Percentiles rank a stretch among this genome's conserved stretches.
Conservation (phyloP, 2,113 vertebrate species). For the Rattus norvegicus region DNA sequence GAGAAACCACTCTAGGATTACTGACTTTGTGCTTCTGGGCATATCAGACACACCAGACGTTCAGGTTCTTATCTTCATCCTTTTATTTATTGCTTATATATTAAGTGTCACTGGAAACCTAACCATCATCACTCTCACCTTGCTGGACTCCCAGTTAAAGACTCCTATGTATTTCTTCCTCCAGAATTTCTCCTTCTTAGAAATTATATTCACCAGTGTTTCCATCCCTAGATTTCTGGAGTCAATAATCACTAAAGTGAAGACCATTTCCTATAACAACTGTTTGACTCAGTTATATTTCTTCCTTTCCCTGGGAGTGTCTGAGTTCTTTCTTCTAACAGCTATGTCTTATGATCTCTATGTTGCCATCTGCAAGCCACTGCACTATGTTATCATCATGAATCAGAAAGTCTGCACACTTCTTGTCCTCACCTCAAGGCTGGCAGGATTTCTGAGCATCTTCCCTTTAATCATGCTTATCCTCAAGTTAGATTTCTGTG, state of each 20-base stretch:
- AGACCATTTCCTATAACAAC: too few relatives aligned
- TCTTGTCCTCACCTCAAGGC: slow-evolving; percentile 48
- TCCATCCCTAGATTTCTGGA: too few relatives aligned
- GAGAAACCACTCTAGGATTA: slow-evolving; percentile 44
- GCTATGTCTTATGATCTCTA: slow-evolving; percentile 23
- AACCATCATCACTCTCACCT: too few relatives aligned
- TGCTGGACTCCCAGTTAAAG: too few relatives aligned
- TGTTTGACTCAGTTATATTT: slow-evolving; percentile 57
- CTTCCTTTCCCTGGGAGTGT: slow-evolving; percentile 31
- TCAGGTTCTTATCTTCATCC: slow-evolving; percentile 36
- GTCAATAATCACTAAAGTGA: too few relatives aligned
- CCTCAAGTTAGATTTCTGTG: slow-evolving; percentile 61
- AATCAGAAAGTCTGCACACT: not conserved
- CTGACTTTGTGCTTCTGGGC: slow-evolving; percentile 52
- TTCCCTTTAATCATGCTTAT: slow-evolving; percentile 54
- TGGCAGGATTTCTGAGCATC: slow-evolving; percentile 68
- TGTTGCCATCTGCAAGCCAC: not conserved
- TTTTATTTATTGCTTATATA: slow-evolving; percentile 26
- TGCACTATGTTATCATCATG: slow-evolving; percentile 39
- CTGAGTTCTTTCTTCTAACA: slow-evolving; percentile 58
- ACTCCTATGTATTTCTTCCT: too few relatives aligned
- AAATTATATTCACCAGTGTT: too few relatives aligned
- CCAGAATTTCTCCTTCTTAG: too few relatives aligned
- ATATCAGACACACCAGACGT: slow-evolving; percentile 36
- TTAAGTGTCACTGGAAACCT: too few relatives aligned